A percentile compares a stretch with the other conserved stretches of the same genome.
These are phyloP conservation scores for Ormyrus thymus DNA, from an alignment of 2,888 invertebrate genomes.

Conservation along the genomic window DNA sequence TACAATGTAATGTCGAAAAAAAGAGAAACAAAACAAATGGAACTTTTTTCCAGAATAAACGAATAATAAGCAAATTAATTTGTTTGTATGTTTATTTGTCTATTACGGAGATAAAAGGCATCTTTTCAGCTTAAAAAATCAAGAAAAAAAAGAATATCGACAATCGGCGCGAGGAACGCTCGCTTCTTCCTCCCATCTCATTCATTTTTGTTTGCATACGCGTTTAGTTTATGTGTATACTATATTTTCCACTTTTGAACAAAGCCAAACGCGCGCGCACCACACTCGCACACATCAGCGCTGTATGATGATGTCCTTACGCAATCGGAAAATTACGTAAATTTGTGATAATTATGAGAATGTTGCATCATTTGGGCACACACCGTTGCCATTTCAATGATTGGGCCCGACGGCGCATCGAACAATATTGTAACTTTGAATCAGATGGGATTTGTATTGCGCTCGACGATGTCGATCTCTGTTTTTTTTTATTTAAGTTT, in stretches of 20 bases:
- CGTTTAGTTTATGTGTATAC: no score
- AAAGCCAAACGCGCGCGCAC: constrained; percentile 19
- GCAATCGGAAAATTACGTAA: constrained; percentile 50
- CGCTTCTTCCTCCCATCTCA: neutral
- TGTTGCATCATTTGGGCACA: constrained; percentile 5
- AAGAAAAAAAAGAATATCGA: neutral
- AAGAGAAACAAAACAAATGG: constrained; percentile 12
- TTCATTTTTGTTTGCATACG: neutral
- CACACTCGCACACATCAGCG: neutral
- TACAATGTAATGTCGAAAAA: constrained; percentile 24
- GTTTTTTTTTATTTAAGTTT: neutral
- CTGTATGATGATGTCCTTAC: constrained; percentile 4
- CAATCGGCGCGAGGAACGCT: neutral
- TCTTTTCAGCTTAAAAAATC: neutral
- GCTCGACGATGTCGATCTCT: no score
- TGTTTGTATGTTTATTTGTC: constrained; percentile 30
- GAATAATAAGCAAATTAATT: constrained; percentile 45
- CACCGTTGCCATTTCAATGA: neutral
- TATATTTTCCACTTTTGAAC: constrained; percentile 3
- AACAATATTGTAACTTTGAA: no score
- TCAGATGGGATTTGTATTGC: no score
- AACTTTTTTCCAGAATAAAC: constrained; percentile 52
- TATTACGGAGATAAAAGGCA: constrained; percentile 19
- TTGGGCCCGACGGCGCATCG: no score
- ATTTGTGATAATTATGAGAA: constrained; percentile 44